Base-by-base conservation (phyloP, 2,797 vertebrate genomes). In the Aythya fuligula region DNA sequence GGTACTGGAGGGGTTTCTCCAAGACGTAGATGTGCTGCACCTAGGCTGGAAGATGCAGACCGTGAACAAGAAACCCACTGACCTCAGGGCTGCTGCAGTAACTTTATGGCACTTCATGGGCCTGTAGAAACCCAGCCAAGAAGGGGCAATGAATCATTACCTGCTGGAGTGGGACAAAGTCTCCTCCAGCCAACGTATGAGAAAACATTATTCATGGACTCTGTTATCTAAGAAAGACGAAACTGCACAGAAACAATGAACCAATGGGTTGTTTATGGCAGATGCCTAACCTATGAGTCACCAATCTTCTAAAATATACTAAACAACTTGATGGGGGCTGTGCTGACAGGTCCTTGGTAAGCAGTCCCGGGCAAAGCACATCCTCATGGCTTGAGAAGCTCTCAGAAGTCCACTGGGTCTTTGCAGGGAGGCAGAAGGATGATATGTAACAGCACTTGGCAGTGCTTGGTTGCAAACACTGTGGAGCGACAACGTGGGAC, bases 1-100 rank as follows among this genome's bases (percentile, higher is more conserved):
- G 60, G 18, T 56, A 2, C 21, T 43, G 73, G 34, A 30, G 49
- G 28, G 13, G 28, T 22, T 84, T 64, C 41, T 67, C 47, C 34
- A 51, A 21, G 39, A 5, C 9, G 24, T 8, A 64, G 15, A 27
- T 43, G 13, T 27, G 9, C 16, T 34, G 5, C 21, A 13, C 11
- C 7, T 24, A 64, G 39, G 5, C 34, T 71, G 38, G 28, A 8
- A 53, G n/a, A n/a, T 75, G 30, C 0, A 0, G 54, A 43, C 15
- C 11, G 9, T 0, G 2, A 69, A 38, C 36, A 39, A 39, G 85
- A 73, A 73, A 34, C 9, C 32, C 56, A 24, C 49, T 18, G 73
- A 22, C 20, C 13, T 39, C 36, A 62, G 30, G 10, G 16, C 22
- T 30, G 24, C 54, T 62, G 47, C 17, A 11, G 49, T 16, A 51